phyloP scores from a whole-genome alignment of 1,140 invertebrate genomes.

The Steinernema khuongi region DNA sequence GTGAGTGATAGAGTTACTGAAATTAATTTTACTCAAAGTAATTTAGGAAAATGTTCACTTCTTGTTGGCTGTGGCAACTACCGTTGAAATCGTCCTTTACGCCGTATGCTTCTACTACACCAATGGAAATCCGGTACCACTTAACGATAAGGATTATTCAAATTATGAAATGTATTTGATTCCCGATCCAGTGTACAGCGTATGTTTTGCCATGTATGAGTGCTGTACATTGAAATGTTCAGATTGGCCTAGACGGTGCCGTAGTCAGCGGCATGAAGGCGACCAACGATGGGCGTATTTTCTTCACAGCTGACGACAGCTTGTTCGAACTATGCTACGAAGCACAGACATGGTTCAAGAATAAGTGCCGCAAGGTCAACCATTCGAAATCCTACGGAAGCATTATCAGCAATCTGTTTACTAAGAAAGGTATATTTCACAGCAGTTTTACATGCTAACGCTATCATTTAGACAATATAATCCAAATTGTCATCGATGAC shows the following conservation, averaged over 20 bases:
- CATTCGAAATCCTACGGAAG: slow-evolving; percentile 80
- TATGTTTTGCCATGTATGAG: slow-evolving; percentile 29
- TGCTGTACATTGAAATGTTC: slow-evolving; percentile 33
- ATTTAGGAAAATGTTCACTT: slow-evolving; percentile 78
- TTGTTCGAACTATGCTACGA: slow-evolving; percentile 92
- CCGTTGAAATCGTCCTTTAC: slow-evolving; percentile 83
- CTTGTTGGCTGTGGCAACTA: slow-evolving; percentile 80
- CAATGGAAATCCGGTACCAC: slow-evolving; percentile 43
- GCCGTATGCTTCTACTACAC: slow-evolving; percentile 69
- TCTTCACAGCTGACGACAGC: slow-evolving; percentile 87
- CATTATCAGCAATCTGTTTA: slow-evolving; percentile 82
- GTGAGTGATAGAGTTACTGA: slow-evolving; percentile 21
- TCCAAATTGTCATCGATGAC: slow-evolving; percentile 84
- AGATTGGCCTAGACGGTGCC: slow-evolving; percentile 79
- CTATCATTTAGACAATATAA: slow-evolving; percentile 70
- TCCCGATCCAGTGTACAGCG: slow-evolving; percentile 82
- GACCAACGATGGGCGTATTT: slow-evolving; percentile 78
- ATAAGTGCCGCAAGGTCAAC: slow-evolving; percentile 84
- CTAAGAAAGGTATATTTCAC: slow-evolving; percentile 61
- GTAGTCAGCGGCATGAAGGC: slow-evolving; percentile 77
- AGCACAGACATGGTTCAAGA: slow-evolving; percentile 62
- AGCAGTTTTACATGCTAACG: slow-evolving; percentile 13
- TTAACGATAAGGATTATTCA: slow-evolving; percentile 28
- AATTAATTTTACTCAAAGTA: neutral
- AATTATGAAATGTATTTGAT: slow-evolving; percentile 80